Conservation (phyloP, 2,113 vertebrate genomes). For the Campylorhamphus procurvoides region DNA sequence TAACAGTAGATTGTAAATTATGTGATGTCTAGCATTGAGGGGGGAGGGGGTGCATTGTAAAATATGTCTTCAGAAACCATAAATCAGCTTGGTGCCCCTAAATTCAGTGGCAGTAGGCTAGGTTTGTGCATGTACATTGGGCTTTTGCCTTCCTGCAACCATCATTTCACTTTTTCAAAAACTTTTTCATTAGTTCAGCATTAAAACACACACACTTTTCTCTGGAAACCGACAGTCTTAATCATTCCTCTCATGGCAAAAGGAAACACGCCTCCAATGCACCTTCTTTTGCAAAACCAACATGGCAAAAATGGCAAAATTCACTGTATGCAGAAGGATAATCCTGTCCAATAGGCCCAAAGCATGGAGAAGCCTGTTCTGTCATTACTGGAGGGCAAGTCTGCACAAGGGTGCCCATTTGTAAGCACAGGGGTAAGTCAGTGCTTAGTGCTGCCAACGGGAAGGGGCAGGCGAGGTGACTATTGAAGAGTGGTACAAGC, state of each 20-base stretch:
- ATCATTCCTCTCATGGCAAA: background rate
- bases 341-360: background rate
- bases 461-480: constrained; percentile 36
- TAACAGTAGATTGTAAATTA: background rate
- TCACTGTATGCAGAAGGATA: background rate
- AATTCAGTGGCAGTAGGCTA: background rate
- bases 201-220: background rate
- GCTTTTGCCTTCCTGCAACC: background rate
- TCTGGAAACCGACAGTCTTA: background rate
- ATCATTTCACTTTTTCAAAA: background rate
- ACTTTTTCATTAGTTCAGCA: background rate
- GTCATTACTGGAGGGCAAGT: background rate
- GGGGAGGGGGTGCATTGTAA: background rate
- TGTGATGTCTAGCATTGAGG: background rate
- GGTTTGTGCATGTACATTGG: background rate
- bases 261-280: background rate
- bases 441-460: constrained; percentile 23
- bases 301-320: background rate
- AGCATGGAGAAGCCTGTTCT: background rate
- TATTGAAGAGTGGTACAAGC: background rate
- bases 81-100: background rate
- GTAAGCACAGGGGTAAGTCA: background rate
- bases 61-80: background rate
- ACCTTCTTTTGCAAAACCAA: background rate
- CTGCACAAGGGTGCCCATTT: background rate